Percentiles rank a stretch among this genome's conserved stretches.
phyloP scores from a whole-genome alignment of 2,888 invertebrate species.

The Falcaria lacertinaria region DNA sequence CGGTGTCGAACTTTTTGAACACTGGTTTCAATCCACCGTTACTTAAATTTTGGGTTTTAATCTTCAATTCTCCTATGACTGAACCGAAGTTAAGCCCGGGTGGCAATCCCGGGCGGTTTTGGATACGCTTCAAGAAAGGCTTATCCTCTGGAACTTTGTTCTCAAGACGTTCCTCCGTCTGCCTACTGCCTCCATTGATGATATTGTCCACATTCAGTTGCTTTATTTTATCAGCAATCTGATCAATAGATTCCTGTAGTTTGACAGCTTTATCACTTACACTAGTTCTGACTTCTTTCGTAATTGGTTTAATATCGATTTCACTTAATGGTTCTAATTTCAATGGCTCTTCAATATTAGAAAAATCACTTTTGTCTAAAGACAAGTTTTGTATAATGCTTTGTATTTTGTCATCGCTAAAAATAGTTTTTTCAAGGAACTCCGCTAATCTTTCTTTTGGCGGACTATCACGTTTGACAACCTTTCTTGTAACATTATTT shows the following conservation, averaged over 20 bases:
- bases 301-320: slow-evolving; percentile 22
- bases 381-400: slow-evolving; percentile 69
- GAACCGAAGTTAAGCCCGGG: slow-evolving; percentile 65
- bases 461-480: slow-evolving; percentile 57
- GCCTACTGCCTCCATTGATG: slow-evolving; percentile 2
- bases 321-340: slow-evolving; percentile 21
- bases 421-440: slow-evolving; percentile 69
- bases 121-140: slow-evolving; percentile 49
- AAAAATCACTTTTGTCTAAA: slow-evolving; percentile 48
- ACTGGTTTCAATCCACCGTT: slow-evolving; percentile 65
- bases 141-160: slow-evolving; percentile 31
- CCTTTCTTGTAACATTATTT: slow-evolving; percentile 27
- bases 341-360: slow-evolving; percentile 25
- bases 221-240: slow-evolving; percentile 46
- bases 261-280: slow-evolving; percentile 41
- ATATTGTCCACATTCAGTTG: slow-evolving; percentile 27
- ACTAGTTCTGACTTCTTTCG: slow-evolving; percentile 23
- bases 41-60: slow-evolving; percentile 57
- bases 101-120: slow-evolving; percentile 58
- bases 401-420: slow-evolving; percentile 67
- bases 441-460: slow-evolving; percentile 67
- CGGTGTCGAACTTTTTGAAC: slow-evolving; percentile 65
- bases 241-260: slow-evolving; percentile 44
- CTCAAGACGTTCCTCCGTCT: slow-evolving; percentile 13
- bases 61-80: slow-evolving; percentile 68